Evolutionary conservation across 2,113 vertebrate species (phyloP), one percentile per base, ranked within the genome.

Genomic region (Sorex fumeus): DNA sequence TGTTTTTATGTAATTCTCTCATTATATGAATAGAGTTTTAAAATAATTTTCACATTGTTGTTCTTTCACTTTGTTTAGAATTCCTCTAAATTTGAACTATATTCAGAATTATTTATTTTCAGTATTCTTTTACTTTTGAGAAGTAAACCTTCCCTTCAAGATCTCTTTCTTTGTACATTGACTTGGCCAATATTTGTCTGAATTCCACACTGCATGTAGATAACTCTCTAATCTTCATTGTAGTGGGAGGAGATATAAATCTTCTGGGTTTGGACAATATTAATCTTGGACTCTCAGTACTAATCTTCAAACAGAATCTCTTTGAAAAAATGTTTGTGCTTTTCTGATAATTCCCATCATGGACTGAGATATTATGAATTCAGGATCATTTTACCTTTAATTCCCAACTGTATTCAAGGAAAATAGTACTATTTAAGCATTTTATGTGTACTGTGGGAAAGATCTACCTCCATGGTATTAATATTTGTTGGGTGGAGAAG

Each of bases 1-100:
- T 53, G 3, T 93, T 70, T 71, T 70, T 5, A 9, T 28, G 69
- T 19, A 66, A 2, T n/a, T 76, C 43, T 94, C 94, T 88, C 25
- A 7, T 87, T 15, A 36, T 21, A 30, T n/a, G 6, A 9, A 5
- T 25, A 84, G 45, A 2, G 27, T 5, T 81, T 88, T 40, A 92
- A 9, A 84, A 64, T 62, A 81, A 50, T 57, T 70, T 36, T 87
- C 18, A 72, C 7, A 23, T 66, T 90, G 66, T 90, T 53, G 23
- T 10, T 9, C 34, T 71, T 2, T 67, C 6, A 75, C 45, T 3
- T 19, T 79, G 70, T 92, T 86, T 71, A 18, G 34, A 84, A 91
- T 95, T 84, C 2, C 7, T 67, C 66, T 36, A 40, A 23, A 19
- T 79, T 79, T 82, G 8, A 66, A 82, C 9, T 43, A 30, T 43